Evolutionary conservation across 2,113 vertebrate genomes (phyloP).

Genomic region (Jaculus jaculus): DNA sequence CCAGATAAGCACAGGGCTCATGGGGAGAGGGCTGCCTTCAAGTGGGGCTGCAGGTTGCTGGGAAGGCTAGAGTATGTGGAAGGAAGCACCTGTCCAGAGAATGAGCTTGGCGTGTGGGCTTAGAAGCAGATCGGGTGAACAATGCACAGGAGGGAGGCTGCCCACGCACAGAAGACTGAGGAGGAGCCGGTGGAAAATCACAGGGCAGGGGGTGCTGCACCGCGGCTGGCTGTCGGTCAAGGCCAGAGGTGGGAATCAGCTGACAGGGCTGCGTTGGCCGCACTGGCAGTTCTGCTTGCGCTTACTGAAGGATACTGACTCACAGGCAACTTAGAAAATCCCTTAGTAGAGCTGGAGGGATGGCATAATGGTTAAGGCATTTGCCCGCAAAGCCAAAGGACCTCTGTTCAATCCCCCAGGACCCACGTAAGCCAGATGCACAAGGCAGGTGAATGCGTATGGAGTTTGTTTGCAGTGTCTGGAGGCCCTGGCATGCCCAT

Average conservation of each 20-base stretch:
- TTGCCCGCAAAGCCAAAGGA: no score
- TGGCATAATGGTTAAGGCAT: no score
- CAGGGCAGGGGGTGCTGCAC: accelerated
- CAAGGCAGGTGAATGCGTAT: no score
- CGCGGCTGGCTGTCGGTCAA: accelerated
- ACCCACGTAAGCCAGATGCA: no score
- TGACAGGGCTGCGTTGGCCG: accelerated
- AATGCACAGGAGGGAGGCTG: not conserved
- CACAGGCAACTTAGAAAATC: not conserved
- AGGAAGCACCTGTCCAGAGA: not conserved
- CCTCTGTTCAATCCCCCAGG: no score
- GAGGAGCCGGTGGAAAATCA: not conserved
- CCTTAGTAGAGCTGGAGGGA: no score
- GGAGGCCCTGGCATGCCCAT: no score
- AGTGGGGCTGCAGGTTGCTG: not conserved
- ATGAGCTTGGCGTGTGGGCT: not conserved
- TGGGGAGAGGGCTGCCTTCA: not conserved
- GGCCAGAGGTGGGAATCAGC: not conserved
- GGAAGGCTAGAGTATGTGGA: not conserved
- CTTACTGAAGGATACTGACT: not conserved
- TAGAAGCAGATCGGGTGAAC: not conserved
- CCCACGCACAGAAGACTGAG: not conserved
- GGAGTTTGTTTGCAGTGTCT: no score
- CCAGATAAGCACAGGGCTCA: not conserved
- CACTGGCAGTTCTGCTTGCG: not conserved